Evolutionary conservation across 2,797 vertebrate genomes (phyloP).

Genomic region (Sebastes oblongus): DNA sequence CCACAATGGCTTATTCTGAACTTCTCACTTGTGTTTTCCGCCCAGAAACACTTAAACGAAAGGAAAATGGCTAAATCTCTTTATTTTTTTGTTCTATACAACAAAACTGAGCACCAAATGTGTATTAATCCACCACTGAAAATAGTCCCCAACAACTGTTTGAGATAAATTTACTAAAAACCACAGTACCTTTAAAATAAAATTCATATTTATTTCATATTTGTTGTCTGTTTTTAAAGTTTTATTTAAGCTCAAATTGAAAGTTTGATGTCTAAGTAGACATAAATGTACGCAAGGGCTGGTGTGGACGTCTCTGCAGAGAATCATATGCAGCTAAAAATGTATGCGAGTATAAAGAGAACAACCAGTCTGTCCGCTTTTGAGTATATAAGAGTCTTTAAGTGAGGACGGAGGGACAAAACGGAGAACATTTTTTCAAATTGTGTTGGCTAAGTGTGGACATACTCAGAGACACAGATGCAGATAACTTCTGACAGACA

Average conservation of each 20-base stretch:
- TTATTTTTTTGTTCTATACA: no score
- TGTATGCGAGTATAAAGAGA: not conserved
- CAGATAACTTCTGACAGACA: no score
- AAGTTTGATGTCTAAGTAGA: not conserved
- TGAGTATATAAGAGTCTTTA: not conserved
- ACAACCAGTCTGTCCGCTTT: not conserved
- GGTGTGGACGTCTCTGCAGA: not conserved
- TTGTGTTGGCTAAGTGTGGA: not conserved
- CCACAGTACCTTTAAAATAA: no score
- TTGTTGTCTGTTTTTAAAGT: no score
- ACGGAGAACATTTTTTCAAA: not conserved
- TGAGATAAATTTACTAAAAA: no score
- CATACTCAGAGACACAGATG: not conserved
- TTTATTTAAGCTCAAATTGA: not conserved
- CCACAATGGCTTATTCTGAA: no score
- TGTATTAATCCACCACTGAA: no score
- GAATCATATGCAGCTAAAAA: not conserved
- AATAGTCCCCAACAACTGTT: no score
- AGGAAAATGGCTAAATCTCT: not conserved
- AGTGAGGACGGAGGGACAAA: not conserved
- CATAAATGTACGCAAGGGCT: no score
- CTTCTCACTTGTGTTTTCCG: not conserved
- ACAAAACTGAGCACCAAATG: no score
- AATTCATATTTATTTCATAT: no score
- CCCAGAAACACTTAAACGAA: not conserved